Conservation (phyloP, 2,797 vertebrate genomes). For the Threskiornis aethiopicus region DNA sequence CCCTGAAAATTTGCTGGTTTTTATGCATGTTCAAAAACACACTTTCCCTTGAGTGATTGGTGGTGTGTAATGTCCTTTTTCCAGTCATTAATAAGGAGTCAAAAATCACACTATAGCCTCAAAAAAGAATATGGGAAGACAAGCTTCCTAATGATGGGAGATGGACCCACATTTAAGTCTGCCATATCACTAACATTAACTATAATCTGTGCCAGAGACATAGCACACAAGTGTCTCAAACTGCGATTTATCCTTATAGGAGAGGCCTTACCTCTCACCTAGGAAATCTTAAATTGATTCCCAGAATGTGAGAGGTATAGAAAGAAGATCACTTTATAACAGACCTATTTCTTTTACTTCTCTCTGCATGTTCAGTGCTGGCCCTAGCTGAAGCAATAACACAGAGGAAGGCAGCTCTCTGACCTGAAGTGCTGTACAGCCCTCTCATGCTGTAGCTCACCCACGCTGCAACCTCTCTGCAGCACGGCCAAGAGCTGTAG, state of each 20-base stretch:
- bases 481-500: background rate
- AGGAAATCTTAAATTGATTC: background rate
- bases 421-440: background rate
- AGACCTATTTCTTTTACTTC: background rate
- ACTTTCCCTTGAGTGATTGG: background rate
- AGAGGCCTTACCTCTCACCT: background rate
- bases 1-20: background rate
- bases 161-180: background rate
- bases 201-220: background rate
- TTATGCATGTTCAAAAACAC: fast-evolving
- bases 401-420: background rate
- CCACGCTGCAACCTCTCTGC: background rate
- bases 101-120: background rate
- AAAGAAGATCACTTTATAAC: background rate
- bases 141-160: background rate
- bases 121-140: background rate
- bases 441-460: background rate
- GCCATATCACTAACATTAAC: background rate
- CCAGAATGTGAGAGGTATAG: background rate
- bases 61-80: background rate
- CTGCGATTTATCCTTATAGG: background rate
- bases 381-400: background rate
- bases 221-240: background rate
- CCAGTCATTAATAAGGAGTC: background rate
- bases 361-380: background rate